A percentile compares a stretch with the other conserved stretches of the same genome.
Conservation (phyloP, 2,113 vertebrate genomes). For the Rhodinocichla rosea region DNA sequence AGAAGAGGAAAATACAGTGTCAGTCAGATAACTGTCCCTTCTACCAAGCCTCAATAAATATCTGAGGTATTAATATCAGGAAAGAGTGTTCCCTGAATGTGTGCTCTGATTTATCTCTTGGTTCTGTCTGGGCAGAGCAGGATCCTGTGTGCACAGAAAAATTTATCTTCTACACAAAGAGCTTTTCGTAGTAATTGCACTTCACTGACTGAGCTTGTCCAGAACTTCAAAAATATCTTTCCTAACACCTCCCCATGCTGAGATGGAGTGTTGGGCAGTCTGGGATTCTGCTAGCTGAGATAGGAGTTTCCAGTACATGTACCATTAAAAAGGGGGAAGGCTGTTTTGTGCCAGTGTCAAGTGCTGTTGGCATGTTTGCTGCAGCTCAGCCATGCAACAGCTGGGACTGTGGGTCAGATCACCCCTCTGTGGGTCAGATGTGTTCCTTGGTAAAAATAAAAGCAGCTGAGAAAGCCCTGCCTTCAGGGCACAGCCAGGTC, state of each 20-base stretch:
- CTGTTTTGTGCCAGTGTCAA: not conserved
- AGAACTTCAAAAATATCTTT: not conserved
- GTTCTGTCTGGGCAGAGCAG: not conserved
- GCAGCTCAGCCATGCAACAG: not conserved
- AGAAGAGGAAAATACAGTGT: not conserved
- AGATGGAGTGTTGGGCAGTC: not conserved
- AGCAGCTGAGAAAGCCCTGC: not conserved
- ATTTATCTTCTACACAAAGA: not conserved
- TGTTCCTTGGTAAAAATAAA: not conserved
- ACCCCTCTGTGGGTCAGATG: rapidly evolving
- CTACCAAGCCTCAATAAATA: not conserved
- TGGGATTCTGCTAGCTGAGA: not conserved
- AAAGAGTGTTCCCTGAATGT: not conserved
- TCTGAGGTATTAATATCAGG: not conserved
- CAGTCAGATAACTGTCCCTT: not conserved
- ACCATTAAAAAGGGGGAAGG: not conserved
- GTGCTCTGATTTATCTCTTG: not conserved
- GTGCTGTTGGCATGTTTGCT: not conserved
- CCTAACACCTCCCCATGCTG: not conserved
- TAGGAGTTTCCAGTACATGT: not conserved
- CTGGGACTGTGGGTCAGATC: not conserved
- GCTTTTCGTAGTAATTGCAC: not conserved
- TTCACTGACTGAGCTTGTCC: not conserved
- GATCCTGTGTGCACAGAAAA: not conserved
- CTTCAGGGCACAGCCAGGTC: not conserved